Percentiles rank a stretch among this genome's conserved stretches.
phyloP scores from a whole-genome alignment of 2,113 vertebrate species.

The Montifringilla adamsi region DNA sequence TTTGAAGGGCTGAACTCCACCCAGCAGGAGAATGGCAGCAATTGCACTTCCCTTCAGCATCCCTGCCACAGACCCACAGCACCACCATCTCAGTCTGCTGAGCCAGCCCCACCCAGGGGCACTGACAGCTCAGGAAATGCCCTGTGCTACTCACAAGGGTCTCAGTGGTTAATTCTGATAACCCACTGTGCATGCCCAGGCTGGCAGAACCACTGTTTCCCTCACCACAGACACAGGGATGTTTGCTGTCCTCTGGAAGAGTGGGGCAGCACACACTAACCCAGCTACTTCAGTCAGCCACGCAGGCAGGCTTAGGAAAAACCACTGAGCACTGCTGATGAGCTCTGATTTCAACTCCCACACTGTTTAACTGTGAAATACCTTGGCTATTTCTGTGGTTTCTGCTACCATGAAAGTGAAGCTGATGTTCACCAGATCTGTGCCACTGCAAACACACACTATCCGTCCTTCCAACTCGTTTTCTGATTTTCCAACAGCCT shows the following conservation, averaged over 20 bases:
- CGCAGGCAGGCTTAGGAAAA: neutral
- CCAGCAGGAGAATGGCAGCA: neutral
- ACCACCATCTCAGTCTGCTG: fast-evolving
- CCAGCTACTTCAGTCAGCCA: neutral
- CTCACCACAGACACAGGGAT: too few species aligned
- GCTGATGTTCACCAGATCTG: conserved; percentile 95
- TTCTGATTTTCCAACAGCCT: conserved; percentile 88
- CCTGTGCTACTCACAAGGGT: too few species aligned
- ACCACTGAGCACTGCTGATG: neutral
- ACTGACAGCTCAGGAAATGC: neutral
- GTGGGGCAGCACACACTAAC: neutral
- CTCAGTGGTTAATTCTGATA: neutral
- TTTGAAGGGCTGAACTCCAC: neutral
- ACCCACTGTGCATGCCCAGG: neutral
- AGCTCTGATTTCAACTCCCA: neutral
- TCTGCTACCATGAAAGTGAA: conserved; percentile 96
- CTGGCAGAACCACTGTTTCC: neutral
- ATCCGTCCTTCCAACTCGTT: conserved; percentile 91
- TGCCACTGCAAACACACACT: conserved; percentile 94
- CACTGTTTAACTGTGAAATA: conserved; percentile 60
- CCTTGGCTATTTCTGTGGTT: conserved; percentile 89
- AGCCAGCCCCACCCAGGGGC: neutral
- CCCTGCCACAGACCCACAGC: neutral
- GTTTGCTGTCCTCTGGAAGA: neutral
- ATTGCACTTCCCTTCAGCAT: neutral